Conservation (phyloP, 2,797 vertebrate genomes). For the Pseudotriccus pelzelni region DNA sequence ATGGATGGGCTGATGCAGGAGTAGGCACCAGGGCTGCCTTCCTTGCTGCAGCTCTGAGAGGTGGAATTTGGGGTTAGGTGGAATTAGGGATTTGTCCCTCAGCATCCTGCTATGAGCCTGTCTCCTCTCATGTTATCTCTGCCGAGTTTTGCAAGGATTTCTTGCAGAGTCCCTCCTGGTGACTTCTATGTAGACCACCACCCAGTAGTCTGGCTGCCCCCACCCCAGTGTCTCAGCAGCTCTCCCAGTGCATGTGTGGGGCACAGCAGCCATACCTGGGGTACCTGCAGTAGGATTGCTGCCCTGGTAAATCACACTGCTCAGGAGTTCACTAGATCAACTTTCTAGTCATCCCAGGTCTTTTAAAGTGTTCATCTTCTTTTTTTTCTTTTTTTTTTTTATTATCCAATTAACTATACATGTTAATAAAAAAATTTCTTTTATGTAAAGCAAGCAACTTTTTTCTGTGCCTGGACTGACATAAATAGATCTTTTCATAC, state of each 20-base stretch:
- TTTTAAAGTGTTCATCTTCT: not conserved
- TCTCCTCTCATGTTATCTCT: rapidly evolving
- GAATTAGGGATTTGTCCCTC: not conserved
- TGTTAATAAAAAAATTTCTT: slow-evolving; percentile 58
- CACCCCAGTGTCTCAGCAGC: too few relatives aligned
- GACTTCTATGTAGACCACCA: not conserved
- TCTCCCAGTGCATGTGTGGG: rapidly evolving
- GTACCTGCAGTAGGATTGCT: not conserved
- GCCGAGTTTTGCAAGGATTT: not conserved
- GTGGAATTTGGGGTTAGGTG: not conserved
- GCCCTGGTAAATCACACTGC: slow-evolving; percentile 13
- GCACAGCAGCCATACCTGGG: not conserved
- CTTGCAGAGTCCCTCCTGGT: not conserved
- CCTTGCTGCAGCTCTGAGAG: not conserved
- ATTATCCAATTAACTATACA: slow-evolving; percentile 68
- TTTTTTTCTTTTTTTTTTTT: slow-evolving; percentile 1
- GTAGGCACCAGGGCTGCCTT: not conserved
- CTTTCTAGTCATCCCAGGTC: slow-evolving; percentile 13
- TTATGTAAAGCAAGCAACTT: slow-evolving; percentile 2
- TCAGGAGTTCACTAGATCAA: slow-evolving; percentile 50
- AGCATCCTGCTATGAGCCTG: not conserved
- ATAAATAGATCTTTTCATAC: slow-evolving; percentile 19
- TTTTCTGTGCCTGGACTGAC: slow-evolving; percentile 38
- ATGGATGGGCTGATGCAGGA: not conserved
- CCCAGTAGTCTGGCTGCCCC: rapidly evolving